Evolutionary conservation across 2,113 vertebrate species (phyloP).

Genomic region (Murina feae): DNA sequence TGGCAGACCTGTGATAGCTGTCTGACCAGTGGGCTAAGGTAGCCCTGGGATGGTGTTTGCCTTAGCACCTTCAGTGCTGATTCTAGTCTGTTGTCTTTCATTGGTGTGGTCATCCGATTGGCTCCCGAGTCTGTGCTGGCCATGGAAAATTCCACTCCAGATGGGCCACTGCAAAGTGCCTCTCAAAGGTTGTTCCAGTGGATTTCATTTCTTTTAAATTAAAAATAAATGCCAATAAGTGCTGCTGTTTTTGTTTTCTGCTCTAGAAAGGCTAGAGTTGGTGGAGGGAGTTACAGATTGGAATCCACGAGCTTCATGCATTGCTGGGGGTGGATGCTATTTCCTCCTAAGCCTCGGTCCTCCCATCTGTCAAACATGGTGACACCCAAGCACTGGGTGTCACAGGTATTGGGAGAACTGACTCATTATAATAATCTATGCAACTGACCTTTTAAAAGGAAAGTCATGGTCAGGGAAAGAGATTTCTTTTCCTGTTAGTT

Average conservation of each 20-base stretch:
- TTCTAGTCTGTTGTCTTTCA: neutral
- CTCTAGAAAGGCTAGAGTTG: neutral
- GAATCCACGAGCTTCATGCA: neutral
- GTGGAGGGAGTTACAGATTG: neutral
- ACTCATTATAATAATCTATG: neutral
- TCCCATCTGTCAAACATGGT: neutral
- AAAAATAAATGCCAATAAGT: neutral
- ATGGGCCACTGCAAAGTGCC: neutral
- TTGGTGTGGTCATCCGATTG: too few relatives aligned
- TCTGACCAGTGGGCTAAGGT: accelerated
- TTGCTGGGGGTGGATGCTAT: too few relatives aligned
- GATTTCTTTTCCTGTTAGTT: neutral
- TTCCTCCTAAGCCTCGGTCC: neutral
- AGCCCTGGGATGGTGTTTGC: accelerated
- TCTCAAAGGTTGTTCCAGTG: neutral
- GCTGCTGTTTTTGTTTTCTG: neutral
- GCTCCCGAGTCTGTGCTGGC: neutral
- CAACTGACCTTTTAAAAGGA: neutral
- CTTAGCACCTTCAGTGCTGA: neutral
- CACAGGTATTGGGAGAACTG: neutral
- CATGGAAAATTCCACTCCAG: neutral
- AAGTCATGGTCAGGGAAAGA: neutral
- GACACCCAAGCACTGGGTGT: neutral
- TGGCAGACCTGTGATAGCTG: neutral
- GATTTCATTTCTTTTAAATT: neutral